Percentiles rank a stretch among this genome's conserved stretches.
Conservation (phyloP, 2,113 vertebrate species). For the Eleginops maclovinus region DNA sequence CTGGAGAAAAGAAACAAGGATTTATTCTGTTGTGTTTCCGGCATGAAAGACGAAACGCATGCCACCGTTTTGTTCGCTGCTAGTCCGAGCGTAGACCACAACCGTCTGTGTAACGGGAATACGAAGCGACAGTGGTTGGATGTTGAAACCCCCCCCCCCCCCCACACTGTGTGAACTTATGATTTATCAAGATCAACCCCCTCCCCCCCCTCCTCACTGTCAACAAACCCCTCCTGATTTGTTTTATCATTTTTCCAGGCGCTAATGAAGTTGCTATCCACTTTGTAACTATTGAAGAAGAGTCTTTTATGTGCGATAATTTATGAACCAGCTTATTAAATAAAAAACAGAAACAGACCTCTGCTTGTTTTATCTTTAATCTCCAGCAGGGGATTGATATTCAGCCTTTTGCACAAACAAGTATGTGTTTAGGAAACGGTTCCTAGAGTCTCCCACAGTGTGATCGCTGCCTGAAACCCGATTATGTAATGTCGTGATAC, state of each 20-base stretch:
- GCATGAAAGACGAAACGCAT: slow-evolving; percentile 53
- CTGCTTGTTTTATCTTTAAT: slow-evolving; percentile 73
- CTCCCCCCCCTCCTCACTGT: neutral
- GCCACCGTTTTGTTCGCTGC: slow-evolving; percentile 58
- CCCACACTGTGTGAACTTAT: slow-evolving; percentile 22
- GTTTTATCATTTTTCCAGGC: slow-evolving; percentile 60
- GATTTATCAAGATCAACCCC: slow-evolving; percentile 14
- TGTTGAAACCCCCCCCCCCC: neutral
- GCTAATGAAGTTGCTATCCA: slow-evolving; percentile 76
- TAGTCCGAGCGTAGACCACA: slow-evolving; percentile 23
- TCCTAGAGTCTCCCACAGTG: neutral
- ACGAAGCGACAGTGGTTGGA: slow-evolving; percentile 15
- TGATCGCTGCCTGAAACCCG: neutral
- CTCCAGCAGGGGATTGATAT: too few relatives aligned
- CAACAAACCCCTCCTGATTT: slow-evolving; percentile 23
- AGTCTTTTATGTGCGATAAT: slow-evolving; percentile 96
- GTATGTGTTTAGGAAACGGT: neutral
- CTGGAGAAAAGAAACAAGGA: slow-evolving; percentile 59
- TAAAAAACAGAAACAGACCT: slow-evolving; percentile 86
- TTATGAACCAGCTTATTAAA: slow-evolving; percentile 97
- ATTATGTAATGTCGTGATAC: neutral
- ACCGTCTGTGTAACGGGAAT: neutral
- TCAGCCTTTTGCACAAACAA: too few relatives aligned
- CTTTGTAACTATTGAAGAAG: slow-evolving; percentile 90
- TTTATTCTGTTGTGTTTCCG: slow-evolving; percentile 7